Evolutionary conservation across 2,797 vertebrate genomes (phyloP), one percentile per base, ranked within the genome.

Genomic region (Rhinogobio ventralis): DNA sequence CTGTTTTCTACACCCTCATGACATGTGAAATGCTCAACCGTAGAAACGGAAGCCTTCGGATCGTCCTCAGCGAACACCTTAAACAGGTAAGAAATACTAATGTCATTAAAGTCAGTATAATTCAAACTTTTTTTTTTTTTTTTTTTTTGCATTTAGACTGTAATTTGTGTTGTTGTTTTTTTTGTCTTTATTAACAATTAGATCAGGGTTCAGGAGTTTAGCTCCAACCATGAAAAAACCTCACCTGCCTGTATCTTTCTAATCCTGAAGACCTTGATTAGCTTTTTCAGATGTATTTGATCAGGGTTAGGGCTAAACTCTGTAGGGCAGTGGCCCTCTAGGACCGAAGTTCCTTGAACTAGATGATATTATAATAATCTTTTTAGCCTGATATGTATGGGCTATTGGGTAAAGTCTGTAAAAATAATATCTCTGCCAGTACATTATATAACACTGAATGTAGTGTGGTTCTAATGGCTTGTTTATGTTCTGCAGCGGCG

Each of bases 11-110:
- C 90, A 97, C 98, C 0, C 92, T 99, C 89, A 99, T 99, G 98
- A 98, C 97, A 17, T 95, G 94, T 84, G 97, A 99, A 95, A 99
- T 99, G 98, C 91, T 99, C 74, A 96, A 96, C 91, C 96, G 96
- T 92, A 96, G 97, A 90, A 98, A 99, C 0, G 97, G 97, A 90
- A 97, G 95, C 91, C 93, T 99, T 82, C 95, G 98, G 86, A 99
- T 99, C 0, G 97, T 95, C 68, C 96, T 99, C 88, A 99, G 96
- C 51, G 98, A 99, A 90, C 98, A 99, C 89, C 96, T 99, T 64
- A 99, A 98, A 92, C 98, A 99, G 97, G 98, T 99, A 89, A 57
- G 85, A 75, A n/a, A 20, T 67, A 45, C 7, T 66, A 67, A 46
- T 49, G 15, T 46, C 14, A 51, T 8, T 25, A 20, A 71, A 23